Base-by-base conservation (phyloP, 2,888 invertebrate genomes). In the Volucella inflata region DNA sequence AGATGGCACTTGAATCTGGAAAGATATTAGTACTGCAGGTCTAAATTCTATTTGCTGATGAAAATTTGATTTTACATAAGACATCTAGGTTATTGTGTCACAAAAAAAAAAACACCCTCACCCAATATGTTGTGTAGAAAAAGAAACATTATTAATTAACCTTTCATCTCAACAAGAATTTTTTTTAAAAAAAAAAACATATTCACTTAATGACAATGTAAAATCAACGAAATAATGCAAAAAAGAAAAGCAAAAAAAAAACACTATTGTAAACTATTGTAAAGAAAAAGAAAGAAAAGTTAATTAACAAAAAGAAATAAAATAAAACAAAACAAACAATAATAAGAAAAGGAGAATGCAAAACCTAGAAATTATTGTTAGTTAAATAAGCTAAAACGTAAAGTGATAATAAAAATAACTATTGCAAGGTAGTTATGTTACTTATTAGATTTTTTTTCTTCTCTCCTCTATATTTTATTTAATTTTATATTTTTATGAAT, bases 381-480 rank as follows among this genome's bases (percentile, higher is more conserved):
- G 75, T 85, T 77, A 36, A 42, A 51, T 85, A 85, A 81, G 81
- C 68, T 81, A 77, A 77, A 85, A 81, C 67, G 21, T 85, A 85
- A 85, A 85, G 85, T 85, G 85, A 85, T 85, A 85, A 85, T 81
- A 81, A 81, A 59, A 81, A 72, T 81, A 85, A 81, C 85, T 85
- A 64, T 44, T 80, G 30, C 71, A 48, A 74, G 50, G 36, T 80
- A 80, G 84, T 79, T 84, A 71, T 79, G 75, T 84, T 84, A 84
- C 79, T 79, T 84, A 84, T 72, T 72, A 83, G 30, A 30, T 30
- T 30, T 30, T 6, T 30, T 21, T 21, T 21, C n/a, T 21, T 21
- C 21, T 21, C 21, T 21, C 3, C 30, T 30, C 30, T 30, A 77
- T 68, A 84, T 59, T 59, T 50, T 64, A 65, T 70, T 76, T 70